A percentile compares a stretch with the other conserved stretches of the same genome.
Evolutionary conservation across 2,113 vertebrate species (phyloP).

Genomic region (Periophthalmus modestus): DNA sequence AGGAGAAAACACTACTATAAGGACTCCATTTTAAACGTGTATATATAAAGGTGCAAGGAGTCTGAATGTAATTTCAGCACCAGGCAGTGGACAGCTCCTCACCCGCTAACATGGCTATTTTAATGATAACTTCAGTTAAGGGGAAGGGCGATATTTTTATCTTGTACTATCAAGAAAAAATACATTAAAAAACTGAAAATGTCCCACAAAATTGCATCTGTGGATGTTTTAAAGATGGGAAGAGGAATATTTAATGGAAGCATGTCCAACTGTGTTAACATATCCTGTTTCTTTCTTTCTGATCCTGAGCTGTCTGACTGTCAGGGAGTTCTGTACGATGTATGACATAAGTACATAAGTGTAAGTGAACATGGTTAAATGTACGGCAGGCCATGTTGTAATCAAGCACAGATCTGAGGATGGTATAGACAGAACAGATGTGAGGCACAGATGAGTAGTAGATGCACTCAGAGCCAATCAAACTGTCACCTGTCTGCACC

Average conservation of each 20-base stretch:
- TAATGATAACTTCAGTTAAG: background rate
- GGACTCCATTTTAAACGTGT: background rate
- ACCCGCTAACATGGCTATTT: slow-evolving; percentile 6
- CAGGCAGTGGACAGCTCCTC: slow-evolving; percentile 43
- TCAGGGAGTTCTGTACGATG: no score
- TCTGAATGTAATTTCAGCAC: slow-evolving; percentile 28
- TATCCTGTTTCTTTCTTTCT: no score
- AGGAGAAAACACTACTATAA: slow-evolving; percentile 31
- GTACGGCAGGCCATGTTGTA: slow-evolving; percentile 32
- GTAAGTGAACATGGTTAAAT: slow-evolving; percentile 23
- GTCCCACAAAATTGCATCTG: background rate
- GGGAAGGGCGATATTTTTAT: background rate
- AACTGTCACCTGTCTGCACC: slow-evolving; percentile 64
- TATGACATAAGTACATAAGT: background rate
- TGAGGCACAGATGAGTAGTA: slow-evolving; percentile 61
- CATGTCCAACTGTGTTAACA: no score
- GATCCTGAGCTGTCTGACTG: no score
- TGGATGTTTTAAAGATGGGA: no score
- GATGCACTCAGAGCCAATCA: slow-evolving; percentile 68
- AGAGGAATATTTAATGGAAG: no score
- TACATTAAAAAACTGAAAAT: background rate
- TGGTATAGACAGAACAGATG: slow-evolving; percentile 64
- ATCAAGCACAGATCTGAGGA: slow-evolving; percentile 51
- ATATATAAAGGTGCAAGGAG: background rate
- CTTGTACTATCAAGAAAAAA: background rate